A percentile compares a stretch with the other conserved stretches of the same genome.
These are phyloP conservation scores for Geopemphigus sp. DNA, from an alignment of 1,140 invertebrate species.

Conservation along the genomic window DNA sequence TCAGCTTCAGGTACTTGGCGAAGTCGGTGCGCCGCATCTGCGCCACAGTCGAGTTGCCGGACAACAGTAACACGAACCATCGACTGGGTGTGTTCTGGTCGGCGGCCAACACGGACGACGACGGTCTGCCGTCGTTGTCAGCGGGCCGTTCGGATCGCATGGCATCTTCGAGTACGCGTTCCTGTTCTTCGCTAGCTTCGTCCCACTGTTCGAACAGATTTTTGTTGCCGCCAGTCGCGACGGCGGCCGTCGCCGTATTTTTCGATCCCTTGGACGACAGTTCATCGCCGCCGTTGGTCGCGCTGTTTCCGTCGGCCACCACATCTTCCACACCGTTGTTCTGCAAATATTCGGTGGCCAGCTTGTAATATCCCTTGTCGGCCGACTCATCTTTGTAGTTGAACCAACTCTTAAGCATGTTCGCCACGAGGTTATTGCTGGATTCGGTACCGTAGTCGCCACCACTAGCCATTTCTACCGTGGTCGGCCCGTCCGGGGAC, in stretches of 20 bases:
- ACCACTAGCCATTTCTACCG: neutral
- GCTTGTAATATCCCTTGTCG: neutral
- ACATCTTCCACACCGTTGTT: neutral
- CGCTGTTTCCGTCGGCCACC: neutral
- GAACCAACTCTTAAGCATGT: slow-evolving; percentile 36
- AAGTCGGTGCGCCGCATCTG: slow-evolving; percentile 55
- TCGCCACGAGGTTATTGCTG: neutral
- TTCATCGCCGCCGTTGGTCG: too few species aligned
- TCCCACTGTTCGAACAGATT: slow-evolving; percentile 53
- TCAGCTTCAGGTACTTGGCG: slow-evolving; percentile 55
- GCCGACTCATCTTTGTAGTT: neutral
- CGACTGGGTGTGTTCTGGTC: slow-evolving; percentile 41
- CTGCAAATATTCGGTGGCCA: neutral
- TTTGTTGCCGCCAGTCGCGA: slow-evolving; percentile 47
- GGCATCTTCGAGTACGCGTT: slow-evolving; percentile 53
- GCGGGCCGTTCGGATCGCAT: slow-evolving; percentile 30
- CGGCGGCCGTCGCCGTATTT: neutral
- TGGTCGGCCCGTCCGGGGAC: neutral
- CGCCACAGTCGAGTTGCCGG: slow-evolving; percentile 55
- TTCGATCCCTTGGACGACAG: neutral
- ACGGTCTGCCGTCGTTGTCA: neutral
- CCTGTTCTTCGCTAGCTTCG: slow-evolving; percentile 53
- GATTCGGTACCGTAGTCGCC: neutral
- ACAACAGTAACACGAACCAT: slow-evolving; percentile 53
- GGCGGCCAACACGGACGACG: slow-evolving; percentile 35